phyloP scores from a whole-genome alignment of 1,140 invertebrate species.

The Philotrypesis tridentata region DNA sequence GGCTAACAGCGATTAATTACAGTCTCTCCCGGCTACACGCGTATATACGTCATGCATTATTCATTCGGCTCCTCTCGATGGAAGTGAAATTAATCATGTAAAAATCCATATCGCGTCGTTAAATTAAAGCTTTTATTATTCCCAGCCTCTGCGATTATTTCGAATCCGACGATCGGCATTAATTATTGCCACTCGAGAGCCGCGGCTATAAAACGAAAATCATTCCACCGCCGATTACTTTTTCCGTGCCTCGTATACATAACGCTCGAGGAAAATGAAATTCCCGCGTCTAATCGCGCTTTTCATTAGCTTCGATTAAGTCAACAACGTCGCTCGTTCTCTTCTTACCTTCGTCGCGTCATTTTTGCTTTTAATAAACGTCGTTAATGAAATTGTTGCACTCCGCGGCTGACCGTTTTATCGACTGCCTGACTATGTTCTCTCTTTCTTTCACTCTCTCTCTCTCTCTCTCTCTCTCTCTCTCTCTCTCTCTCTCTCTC shows the following conservation, averaged over 20 bases:
- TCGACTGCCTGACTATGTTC: too few relatives aligned
- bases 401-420: too few relatives aligned
- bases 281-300: neutral
- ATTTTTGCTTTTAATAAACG: neutral
- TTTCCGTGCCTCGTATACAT: neutral
- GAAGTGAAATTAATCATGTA: neutral
- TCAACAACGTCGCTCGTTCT: neutral
- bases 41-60: neutral
- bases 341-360: neutral
- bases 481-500: too few relatives aligned
- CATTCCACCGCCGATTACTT: neutral
- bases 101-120: neutral
- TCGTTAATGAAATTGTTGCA: too few relatives aligned
- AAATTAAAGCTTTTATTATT: slow-evolving; percentile 1
- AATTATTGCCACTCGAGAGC: neutral
- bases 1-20: neutral
- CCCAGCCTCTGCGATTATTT: neutral
- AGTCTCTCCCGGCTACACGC: neutral
- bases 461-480: too few relatives aligned
- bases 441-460: too few relatives aligned
- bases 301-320: neutral
- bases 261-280: neutral
- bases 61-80: neutral
- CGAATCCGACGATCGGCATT: neutral
- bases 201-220: neutral